Evolutionary conservation across 1,140 invertebrate genomes (phyloP), one percentile per base, ranked within the genome.

Genomic region (Pogonognathellus flavescens): DNA sequence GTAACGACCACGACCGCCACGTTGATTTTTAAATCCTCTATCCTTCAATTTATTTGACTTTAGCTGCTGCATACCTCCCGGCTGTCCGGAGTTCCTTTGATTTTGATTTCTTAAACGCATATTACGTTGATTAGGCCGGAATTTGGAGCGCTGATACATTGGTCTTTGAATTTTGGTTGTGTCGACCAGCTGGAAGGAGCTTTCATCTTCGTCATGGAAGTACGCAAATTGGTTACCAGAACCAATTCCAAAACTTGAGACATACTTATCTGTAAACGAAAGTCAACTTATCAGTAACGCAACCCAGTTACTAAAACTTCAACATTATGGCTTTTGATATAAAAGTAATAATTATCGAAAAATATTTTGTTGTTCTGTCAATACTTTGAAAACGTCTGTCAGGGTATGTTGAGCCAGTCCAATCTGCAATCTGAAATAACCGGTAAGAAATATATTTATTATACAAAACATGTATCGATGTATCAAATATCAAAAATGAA

Each of bases 191-290:
- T 99, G 97, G 93, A 99, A 99, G n/a, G 96, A 97, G 86, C 95
- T 97, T 91, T 99, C 98, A 91, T 99, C 98, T 90, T 99, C 98
- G 89, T 99, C 97, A 90, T 99, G 98, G 90, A 96, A 98, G 90
- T 99, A 99, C 1, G 98, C 95, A 92, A 99, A 99, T 89, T 98
- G 97, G 90, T 94, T 97, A 50, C 96, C 96, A 88, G 85, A 83
- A 86, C 95, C 95, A 82, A 90, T 90, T 50, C 97, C 97, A 93
- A 98, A 99, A 88, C 97, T 96, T 49, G 97, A 98, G 81, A 95
- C 94, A 91, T 99, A 99, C 91, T 99, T 99, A 90, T 96, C 97
- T 98, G 89, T 18, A 93, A 92, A 84, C 84, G 55, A 87, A 76
- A 86, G 2, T 5, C 6, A 18, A 20, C 1, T 20, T 18, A 41